Evolutionary conservation across 2,888 invertebrate species (phyloP).

Genomic region (Antitype chi): DNA sequence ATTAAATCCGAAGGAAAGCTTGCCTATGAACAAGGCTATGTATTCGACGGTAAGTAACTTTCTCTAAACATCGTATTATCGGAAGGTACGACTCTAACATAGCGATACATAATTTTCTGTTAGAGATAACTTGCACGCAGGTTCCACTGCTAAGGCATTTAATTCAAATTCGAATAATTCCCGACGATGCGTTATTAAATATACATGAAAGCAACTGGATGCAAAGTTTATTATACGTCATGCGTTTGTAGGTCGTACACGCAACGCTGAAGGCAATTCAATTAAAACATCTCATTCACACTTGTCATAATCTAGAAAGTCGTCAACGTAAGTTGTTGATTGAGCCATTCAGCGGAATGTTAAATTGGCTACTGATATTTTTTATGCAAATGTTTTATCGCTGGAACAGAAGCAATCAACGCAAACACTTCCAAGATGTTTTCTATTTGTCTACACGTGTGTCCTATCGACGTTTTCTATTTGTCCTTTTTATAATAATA

Average conservation of each 20-base stretch:
- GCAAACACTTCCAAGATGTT: slow-evolving; percentile 6
- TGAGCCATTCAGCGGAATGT: slow-evolving; percentile 68
- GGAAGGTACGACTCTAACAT: not conserved
- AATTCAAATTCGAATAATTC: slow-evolving; percentile 55
- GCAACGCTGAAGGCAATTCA: slow-evolving; percentile 74
- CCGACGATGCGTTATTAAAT: slow-evolving; percentile 58
- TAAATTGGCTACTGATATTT: slow-evolving; percentile 63
- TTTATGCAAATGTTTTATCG: slow-evolving; percentile 32
- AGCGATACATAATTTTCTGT: slow-evolving; percentile 34
- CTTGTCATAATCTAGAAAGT: slow-evolving; percentile 76
- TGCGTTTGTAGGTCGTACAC: slow-evolving; percentile 67
- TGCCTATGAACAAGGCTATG: slow-evolving; percentile 11
- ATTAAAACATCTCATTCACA: slow-evolving; percentile 76
- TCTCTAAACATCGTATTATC: slow-evolving; percentile 28
- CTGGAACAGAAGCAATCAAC: slow-evolving; percentile 21
- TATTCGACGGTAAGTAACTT: slow-evolving; percentile 17
- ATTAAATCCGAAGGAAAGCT: slow-evolving; percentile 22
- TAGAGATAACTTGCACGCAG: slow-evolving; percentile 38
- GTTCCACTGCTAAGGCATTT: slow-evolving; percentile 27
- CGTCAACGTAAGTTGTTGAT: slow-evolving; percentile 68
- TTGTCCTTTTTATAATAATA: not conserved
- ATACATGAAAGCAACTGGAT: slow-evolving; percentile 49
- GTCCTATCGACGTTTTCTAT: not conserved
- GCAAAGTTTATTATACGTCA: slow-evolving; percentile 60
- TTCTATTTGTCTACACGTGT: slow-evolving; percentile 11